These are phyloP conservation scores for Fissipunctia ypsillon DNA, from an alignment of 2,888 invertebrate genomes.

Conservation along the genomic window DNA sequence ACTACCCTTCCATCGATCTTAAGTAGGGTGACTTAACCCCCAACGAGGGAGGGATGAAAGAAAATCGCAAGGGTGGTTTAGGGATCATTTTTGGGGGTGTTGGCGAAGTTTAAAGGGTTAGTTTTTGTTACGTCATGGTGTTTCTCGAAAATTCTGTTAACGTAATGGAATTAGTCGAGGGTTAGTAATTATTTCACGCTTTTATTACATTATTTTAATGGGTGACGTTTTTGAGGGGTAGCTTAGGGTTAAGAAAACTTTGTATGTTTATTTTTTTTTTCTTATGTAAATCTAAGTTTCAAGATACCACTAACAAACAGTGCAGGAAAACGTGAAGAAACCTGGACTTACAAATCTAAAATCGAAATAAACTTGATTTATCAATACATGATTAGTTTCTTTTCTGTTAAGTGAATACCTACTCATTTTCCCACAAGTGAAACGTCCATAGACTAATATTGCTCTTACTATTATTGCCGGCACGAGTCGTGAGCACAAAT, in stretches of 20 bases:
- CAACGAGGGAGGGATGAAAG: conserved; percentile 84
- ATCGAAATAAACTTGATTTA: no score
- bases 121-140: conserved; percentile 84
- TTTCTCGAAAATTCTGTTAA: conserved; percentile 61
- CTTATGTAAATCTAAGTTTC: neutral
- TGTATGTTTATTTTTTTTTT: neutral
- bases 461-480: no score
- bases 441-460: no score
- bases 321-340: neutral
- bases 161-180: conserved; percentile 55
- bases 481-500: no score
- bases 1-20: conserved; percentile 89
- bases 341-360: no score
- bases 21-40: conserved; percentile 89
- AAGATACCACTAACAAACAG: neutral
- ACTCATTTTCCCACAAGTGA: no score
- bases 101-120: conserved; percentile 83
- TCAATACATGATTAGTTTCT: no score
- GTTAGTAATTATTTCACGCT: conserved; percentile 49
- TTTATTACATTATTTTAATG: conserved; percentile 40
- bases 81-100: conserved; percentile 78
- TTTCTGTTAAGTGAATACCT: no score
- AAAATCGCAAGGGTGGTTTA: conserved; percentile 84
- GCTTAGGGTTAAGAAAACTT: neutral
- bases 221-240: conserved; percentile 5